These are phyloP conservation scores for Petrocephalus microphthalmus DNA, from an alignment of 2,113 vertebrate genomes.

Conservation along the genomic window DNA sequence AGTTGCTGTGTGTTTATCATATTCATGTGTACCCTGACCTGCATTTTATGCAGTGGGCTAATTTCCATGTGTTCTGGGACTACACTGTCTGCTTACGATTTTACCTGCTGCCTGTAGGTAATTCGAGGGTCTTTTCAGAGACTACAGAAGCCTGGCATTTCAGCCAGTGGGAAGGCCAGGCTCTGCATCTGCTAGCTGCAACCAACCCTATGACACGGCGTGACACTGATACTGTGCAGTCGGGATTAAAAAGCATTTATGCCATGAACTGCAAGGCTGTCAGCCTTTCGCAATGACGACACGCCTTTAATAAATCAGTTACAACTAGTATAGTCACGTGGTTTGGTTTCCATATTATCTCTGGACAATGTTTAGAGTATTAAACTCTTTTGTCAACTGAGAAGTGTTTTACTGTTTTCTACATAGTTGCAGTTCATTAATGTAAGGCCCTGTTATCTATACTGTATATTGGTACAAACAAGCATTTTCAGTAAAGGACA, in stretches of 20 bases:
- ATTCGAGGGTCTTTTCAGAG: neutral
- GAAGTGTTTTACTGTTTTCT: neutral
- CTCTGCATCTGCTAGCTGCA: neutral
- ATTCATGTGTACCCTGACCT: neutral
- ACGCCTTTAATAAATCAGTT: neutral
- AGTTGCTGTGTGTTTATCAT: neutral
- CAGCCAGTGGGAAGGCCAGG: neutral
- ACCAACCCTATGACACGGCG: neutral
- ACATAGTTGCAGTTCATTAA: neutral
- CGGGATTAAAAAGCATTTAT: neutral
- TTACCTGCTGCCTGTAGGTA: neutral
- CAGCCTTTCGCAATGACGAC: neutral
- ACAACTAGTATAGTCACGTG: neutral
- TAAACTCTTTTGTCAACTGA: neutral
- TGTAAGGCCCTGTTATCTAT: neutral
- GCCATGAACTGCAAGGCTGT: neutral
- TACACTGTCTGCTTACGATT: neutral
- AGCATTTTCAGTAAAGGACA: neutral
- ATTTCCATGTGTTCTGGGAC: neutral
- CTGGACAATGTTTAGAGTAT: neutral
- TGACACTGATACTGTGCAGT: neutral
- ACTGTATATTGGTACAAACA: neutral
- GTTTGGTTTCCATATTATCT: neutral
- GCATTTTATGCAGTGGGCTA: neutral
- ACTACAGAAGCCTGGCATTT: neutral